Evolutionary conservation across 2,113 vertebrate genomes (phyloP).

Genomic region (Manacus vitellinus): DNA sequence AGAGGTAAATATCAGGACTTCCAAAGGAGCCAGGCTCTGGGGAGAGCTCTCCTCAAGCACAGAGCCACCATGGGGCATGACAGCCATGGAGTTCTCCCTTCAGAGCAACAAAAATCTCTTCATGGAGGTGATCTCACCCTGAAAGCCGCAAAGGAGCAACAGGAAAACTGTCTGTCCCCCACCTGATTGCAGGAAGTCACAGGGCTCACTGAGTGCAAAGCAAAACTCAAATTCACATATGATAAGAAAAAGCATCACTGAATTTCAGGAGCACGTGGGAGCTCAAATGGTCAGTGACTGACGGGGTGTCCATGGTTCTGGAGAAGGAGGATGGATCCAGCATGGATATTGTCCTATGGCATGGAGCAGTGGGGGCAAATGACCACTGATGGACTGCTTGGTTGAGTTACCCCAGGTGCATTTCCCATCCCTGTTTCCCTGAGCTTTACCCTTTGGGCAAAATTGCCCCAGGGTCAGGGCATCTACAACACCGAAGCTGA

Average conservation of each 20-base stretch:
- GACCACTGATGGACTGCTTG: neutral
- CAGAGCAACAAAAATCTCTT: neutral
- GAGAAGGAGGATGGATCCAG: neutral
- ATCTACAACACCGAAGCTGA: fast-evolving
- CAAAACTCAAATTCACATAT: neutral
- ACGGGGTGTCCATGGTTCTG: neutral
- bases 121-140: neutral
- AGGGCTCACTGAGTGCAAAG: neutral
- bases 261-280: neutral
- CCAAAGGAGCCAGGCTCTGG: neutral
- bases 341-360: fast-evolving
- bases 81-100: neutral
- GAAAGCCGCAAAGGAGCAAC: neutral
- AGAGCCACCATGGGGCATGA: fast-evolving
- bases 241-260: neutral
- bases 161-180: neutral
- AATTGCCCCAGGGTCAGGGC: neutral
- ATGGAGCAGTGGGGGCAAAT: neutral
- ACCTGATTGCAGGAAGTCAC: neutral
- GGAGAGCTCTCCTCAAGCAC: neutral
- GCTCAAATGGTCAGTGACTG: neutral
- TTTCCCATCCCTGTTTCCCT: neutral
- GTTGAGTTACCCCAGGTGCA: neutral
- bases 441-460: neutral
- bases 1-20: neutral